Percentiles rank a stretch among this genome's conserved stretches.
Conservation (phyloP, 2,888 invertebrate genomes). For the Heliconius hortense region DNA sequence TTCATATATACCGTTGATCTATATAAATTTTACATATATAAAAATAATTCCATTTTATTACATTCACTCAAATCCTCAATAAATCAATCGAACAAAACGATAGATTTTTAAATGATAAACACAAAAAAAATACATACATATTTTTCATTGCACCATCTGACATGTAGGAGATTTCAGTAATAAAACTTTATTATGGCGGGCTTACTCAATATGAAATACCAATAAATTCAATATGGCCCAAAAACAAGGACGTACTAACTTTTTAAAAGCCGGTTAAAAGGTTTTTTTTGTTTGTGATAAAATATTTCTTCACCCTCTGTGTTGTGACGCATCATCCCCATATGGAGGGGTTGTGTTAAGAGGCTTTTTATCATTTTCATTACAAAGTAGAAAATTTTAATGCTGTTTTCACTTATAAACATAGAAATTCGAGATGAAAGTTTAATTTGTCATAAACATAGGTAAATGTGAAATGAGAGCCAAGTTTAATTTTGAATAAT, state of each 20-base stretch:
- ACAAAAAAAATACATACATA: conserved; percentile 12
- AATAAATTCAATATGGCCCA: conserved; percentile 31
- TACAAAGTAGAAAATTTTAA: not conserved
- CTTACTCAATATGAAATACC: conserved; percentile 30
- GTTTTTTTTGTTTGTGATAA: conserved; percentile 9
- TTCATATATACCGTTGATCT: not conserved
- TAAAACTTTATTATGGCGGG: conserved; percentile 32
- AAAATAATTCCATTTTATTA: conserved; percentile 25
- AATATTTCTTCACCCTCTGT: not conserved
- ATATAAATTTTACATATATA: not conserved
- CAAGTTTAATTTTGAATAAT: not conserved
- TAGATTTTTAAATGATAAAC: conserved; percentile 31
- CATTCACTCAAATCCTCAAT: conserved; percentile 32
- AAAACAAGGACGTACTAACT: conserved; percentile 15
- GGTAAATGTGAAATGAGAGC: not conserved
- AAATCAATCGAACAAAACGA: conserved; percentile 38
- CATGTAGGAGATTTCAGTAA: conserved; percentile 29
- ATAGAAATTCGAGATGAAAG: too few species aligned
- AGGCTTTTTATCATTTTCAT: not conserved
- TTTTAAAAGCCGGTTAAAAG: conserved; percentile 11
- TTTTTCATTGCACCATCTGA: conserved; percentile 28
- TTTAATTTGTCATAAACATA: not conserved
- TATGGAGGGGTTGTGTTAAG: not conserved
- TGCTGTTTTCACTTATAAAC: not conserved
- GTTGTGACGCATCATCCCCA: not conserved